phyloP scores from a whole-genome alignment of 2,888 invertebrate species.

The Dynastes tityus region DNA sequence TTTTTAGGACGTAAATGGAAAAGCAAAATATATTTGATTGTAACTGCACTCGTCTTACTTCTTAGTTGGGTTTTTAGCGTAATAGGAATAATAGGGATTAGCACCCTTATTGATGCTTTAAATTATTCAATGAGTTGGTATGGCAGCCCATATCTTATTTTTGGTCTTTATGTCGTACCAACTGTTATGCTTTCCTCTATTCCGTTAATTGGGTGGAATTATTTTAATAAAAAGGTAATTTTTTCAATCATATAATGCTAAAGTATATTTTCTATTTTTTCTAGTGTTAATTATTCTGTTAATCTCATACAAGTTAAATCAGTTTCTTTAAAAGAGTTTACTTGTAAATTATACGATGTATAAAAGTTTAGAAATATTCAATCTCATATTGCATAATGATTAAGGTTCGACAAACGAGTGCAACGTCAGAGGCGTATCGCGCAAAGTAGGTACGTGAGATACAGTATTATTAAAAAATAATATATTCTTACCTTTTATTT shows the following conservation, averaged over 20 bases:
- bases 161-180: slow-evolving; percentile 59
- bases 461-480: too few species aligned
- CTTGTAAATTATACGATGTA: not conserved
- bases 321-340: not conserved
- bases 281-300: too few species aligned
- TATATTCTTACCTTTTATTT: too few species aligned
- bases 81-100: slow-evolving; percentile 64
- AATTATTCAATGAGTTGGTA: slow-evolving; percentile 64
- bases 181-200: slow-evolving; percentile 35
- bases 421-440: too few species aligned
- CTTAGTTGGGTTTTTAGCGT: slow-evolving; percentile 61
- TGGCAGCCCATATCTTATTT: slow-evolving; percentile 61
- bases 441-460: too few species aligned
- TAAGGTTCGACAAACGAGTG: too few species aligned
- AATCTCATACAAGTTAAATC: too few species aligned
- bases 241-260: not conserved
- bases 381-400: too few species aligned
- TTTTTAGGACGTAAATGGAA: slow-evolving; percentile 30
- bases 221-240: slow-evolving; percentile 41
- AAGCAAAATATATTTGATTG: slow-evolving; percentile 28
- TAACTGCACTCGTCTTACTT: slow-evolving; percentile 48
- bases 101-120: slow-evolving; percentile 64
- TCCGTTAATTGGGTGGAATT: slow-evolving; percentile 43
- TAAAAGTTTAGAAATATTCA: too few species aligned
- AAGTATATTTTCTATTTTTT: too few species aligned